Percentiles rank a stretch among this genome's conserved stretches.
Conservation (phyloP, 2,888 invertebrate genomes). For the Itoplectis maculator region DNA sequence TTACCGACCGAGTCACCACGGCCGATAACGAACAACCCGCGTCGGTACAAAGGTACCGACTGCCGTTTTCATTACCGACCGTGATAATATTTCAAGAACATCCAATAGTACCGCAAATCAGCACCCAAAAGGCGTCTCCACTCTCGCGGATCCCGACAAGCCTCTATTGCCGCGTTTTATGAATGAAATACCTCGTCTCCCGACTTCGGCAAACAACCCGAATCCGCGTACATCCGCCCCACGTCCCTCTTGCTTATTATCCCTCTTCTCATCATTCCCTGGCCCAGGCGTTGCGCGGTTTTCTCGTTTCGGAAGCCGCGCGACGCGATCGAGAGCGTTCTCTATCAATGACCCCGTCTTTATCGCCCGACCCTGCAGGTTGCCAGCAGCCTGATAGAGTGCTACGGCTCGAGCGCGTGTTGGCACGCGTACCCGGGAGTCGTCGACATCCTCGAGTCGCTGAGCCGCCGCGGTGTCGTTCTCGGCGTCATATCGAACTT, state of each 20-base stretch:
- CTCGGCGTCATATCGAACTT: conserved; percentile 95
- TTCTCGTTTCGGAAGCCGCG: conserved; percentile 18
- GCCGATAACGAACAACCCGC: not conserved
- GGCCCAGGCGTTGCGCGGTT: not conserved
- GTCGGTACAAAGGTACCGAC: no score
- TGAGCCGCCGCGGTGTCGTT: conserved; percentile 85
- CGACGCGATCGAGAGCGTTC: no score
- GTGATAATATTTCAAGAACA: not conserved
- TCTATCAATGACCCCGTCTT: conserved; percentile 70
- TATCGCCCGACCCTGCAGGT: conserved; percentile 82
- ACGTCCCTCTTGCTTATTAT: not conserved
- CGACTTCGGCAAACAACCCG: no score
- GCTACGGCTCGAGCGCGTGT: conserved; percentile 90
- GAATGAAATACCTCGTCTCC: conserved; percentile 17
- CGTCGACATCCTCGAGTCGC: conserved; percentile 87
- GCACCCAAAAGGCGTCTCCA: not conserved
- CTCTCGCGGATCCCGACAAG: not conserved
- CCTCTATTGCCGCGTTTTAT: conserved; percentile 7
- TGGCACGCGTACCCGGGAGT: conserved; percentile 91
- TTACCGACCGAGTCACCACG: not conserved
- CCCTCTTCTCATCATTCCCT: not conserved
- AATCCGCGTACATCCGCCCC: no score
- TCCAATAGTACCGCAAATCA: not conserved
- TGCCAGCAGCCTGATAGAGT: conserved; percentile 88
- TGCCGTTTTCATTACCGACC: no score